Conservation (phyloP, 2,888 invertebrate genomes). For the Habrosyne pyritoides region DNA sequence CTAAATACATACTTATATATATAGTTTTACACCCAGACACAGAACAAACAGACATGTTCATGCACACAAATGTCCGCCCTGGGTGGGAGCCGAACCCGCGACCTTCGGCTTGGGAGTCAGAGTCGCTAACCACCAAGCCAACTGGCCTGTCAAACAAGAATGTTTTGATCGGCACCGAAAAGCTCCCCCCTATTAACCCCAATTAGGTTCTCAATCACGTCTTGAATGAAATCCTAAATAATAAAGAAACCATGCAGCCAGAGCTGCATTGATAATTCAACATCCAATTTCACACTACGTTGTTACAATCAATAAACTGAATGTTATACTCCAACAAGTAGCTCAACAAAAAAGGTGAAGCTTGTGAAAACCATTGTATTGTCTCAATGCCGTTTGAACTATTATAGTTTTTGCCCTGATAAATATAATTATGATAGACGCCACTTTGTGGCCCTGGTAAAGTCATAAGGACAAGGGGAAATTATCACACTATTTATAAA, state of each 20-base stretch:
- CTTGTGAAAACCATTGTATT: slow-evolving; percentile 45
- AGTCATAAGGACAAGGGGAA: slow-evolving; percentile 17
- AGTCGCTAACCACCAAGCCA: too few relatives aligned
- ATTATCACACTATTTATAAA: background rate
- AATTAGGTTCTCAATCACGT: background rate
- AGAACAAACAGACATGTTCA: too few relatives aligned
- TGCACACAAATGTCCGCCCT: too few relatives aligned
- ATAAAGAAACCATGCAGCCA: background rate
- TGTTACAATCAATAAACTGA: slow-evolving; percentile 4
- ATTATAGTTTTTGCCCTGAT: slow-evolving; percentile 43
- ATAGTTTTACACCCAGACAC: too few relatives aligned
- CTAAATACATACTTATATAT: too few relatives aligned
- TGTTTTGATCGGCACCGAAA: too few relatives aligned
- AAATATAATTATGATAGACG: slow-evolving; percentile 35
- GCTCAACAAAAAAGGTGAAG: slow-evolving; percentile 31
- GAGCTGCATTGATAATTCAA: background rate
- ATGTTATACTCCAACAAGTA: slow-evolving; percentile 16
- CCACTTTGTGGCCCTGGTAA: slow-evolving; percentile 30
- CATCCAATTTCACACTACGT: background rate
- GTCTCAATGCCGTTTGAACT: slow-evolving; percentile 49
- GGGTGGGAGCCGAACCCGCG: too few relatives aligned
- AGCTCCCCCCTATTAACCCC: too few relatives aligned
- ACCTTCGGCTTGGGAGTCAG: too few relatives aligned
- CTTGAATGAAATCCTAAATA: background rate
- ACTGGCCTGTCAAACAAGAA: too few relatives aligned